phyloP scores from a whole-genome alignment of 2,113 vertebrate species.

The Laticauda colubrina region DNA sequence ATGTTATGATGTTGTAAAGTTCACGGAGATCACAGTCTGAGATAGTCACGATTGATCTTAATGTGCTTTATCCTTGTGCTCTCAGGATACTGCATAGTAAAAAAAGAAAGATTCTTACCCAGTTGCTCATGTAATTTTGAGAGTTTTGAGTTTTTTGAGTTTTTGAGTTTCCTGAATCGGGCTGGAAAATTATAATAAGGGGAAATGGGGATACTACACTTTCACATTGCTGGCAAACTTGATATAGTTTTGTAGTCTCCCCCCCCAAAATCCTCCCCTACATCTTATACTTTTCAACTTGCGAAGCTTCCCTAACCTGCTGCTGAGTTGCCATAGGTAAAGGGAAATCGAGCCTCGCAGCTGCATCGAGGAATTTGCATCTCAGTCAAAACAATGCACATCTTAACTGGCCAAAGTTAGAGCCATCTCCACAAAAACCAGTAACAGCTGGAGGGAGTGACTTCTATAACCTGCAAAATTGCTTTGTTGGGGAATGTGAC shows the following conservation, averaged over 20 bases:
- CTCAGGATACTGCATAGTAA: background rate
- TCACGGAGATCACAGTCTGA: background rate
- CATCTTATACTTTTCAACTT: background rate
- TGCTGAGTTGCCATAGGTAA: no score
- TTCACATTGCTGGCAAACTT: background rate
- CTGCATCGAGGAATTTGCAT: no score
- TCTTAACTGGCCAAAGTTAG: no score
- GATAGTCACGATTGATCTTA: background rate
- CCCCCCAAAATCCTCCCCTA: background rate
- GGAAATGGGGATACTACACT: background rate
- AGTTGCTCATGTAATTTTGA: background rate
- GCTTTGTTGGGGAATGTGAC: no score
- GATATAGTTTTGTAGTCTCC: background rate
- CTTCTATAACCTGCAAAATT: no score
- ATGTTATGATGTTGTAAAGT: background rate
- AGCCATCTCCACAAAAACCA: no score
- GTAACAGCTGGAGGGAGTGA: no score
- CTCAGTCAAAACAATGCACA: no score
- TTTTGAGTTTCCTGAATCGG: background rate
- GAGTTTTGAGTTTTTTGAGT: background rate
- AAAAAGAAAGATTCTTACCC: background rate
- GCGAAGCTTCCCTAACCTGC: no score
- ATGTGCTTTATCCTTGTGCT: background rate
- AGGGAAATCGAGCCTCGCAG: no score
- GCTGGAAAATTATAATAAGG: background rate